Percentiles rank a stretch among this genome's conserved stretches.
phyloP scores from a whole-genome alignment of 2,888 invertebrate genomes.

The Aporophyla nigra region DNA sequence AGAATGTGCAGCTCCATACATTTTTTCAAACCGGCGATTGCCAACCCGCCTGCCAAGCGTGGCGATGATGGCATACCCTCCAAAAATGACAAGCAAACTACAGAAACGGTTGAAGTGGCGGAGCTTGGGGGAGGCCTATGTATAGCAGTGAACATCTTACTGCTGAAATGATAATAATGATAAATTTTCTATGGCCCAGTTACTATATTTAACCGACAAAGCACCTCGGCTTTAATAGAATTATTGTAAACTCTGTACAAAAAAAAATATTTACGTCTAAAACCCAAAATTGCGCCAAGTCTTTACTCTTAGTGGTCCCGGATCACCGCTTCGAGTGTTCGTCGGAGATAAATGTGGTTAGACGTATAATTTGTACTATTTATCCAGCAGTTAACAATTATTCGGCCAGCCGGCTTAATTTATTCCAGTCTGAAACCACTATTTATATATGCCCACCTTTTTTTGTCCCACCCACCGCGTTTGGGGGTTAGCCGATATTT shows the following conservation, averaged over 20 bases:
- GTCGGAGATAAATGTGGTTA: slow-evolving; percentile 84
- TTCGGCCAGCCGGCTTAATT: slow-evolving; percentile 70
- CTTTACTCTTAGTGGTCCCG: slow-evolving; percentile 50
- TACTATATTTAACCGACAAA: too few species aligned
- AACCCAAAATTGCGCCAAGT: slow-evolving; percentile 51
- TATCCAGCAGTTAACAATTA: slow-evolving; percentile 77
- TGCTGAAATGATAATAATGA: too few species aligned
- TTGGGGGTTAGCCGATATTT: slow-evolving; percentile 32
- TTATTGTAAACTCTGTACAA: background rate
- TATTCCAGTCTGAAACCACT: slow-evolving; percentile 62
- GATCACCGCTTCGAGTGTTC: slow-evolving; percentile 78
- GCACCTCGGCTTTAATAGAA: too few species aligned
- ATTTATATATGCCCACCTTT: slow-evolving; percentile 45
- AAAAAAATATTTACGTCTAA: background rate
- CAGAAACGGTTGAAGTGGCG: too few species aligned
- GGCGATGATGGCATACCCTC: too few species aligned
- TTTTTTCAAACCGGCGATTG: too few species aligned
- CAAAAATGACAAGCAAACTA: too few species aligned
- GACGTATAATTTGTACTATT: slow-evolving; percentile 81
- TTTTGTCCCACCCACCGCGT: slow-evolving; percentile 38
- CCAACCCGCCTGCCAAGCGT: too few species aligned
- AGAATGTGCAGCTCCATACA: too few species aligned
- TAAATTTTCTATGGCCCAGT: too few species aligned
- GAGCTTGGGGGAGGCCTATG: too few species aligned
- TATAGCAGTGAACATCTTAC: too few species aligned